These are phyloP conservation scores for Hydra vulgaris DNA, from an alignment of 30 jellyfish, hydroid and myxozoan species.

Conservation along the genomic window DNA sequence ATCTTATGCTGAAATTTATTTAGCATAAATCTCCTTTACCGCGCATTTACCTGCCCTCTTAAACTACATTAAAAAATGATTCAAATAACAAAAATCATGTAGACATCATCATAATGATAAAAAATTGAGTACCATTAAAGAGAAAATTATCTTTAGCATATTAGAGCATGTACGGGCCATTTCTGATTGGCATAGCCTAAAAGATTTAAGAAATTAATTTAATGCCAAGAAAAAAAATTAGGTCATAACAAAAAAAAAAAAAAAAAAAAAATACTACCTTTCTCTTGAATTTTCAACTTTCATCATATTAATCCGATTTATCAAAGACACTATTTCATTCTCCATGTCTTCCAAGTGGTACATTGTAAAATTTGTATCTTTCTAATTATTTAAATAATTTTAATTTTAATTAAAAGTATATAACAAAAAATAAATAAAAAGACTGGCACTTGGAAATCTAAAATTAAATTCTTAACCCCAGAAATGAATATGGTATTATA, in stretches of 20 bases:
- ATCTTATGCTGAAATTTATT: not conserved
- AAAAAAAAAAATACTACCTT: constrained; percentile 30
- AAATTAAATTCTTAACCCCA: no score
- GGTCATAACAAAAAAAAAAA: not conserved
- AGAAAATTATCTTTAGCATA: constrained; percentile 60
- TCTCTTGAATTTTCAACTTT: constrained; percentile 55
- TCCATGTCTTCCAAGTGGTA: constrained; percentile 82
- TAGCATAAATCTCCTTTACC: no score
- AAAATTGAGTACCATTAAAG: constrained; percentile 54
- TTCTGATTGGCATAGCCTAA: constrained; percentile 86
- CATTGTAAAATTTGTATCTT: constrained; percentile 37
- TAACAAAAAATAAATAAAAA: not conserved
- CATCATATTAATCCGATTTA: constrained; percentile 50
- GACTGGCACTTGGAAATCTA: no score
- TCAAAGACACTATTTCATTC: constrained; percentile 69
- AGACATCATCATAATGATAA: no score
- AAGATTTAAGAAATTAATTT: not conserved
- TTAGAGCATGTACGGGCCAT: constrained; percentile 86
- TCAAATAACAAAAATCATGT: no score
- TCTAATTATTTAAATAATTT: constrained; percentile 21
- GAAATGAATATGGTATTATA: no score
- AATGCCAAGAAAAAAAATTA: not conserved
- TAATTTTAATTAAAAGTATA: not conserved
- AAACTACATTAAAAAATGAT: no score
- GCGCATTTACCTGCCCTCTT: no score